Evolutionary conservation across 2,888 invertebrate genomes (phyloP).

Genomic region (Nemotelus pantherinus): DNA sequence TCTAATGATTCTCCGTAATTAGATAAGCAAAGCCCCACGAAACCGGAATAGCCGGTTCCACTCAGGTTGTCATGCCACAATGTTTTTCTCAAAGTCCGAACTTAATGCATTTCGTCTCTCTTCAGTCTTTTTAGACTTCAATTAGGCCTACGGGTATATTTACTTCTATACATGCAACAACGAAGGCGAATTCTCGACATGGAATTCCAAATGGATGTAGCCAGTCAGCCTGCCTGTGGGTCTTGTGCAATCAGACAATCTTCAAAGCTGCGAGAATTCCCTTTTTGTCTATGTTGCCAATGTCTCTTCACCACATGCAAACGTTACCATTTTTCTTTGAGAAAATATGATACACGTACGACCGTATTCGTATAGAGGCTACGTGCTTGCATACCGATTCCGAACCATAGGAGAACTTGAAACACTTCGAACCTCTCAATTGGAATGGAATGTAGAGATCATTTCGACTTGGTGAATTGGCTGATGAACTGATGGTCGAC

Average conservation of each 20-base stretch:
- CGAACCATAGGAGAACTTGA: no score
- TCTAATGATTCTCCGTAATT: slow-evolving; percentile 14
- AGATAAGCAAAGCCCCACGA: not conserved
- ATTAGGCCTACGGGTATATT: no score
- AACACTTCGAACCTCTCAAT: not conserved
- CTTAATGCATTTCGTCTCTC: not conserved
- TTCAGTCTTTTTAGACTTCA: not conserved
- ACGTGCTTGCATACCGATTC: no score
- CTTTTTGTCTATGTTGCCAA: slow-evolving; percentile 2
- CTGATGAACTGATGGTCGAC: not conserved
- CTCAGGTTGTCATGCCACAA: not conserved
- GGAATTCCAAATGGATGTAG: no score
- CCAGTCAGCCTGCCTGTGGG: no score
- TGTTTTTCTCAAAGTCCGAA: not conserved
- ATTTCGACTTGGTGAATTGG: not conserved
- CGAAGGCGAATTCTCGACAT: no score
- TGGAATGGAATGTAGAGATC: slow-evolving; percentile 33
- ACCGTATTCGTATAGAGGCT: no score
- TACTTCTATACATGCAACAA: no score
- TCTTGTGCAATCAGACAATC: not conserved
- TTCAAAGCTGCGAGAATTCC: not conserved
- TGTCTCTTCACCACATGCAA: not conserved
- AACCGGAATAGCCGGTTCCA: slow-evolving; percentile 19
- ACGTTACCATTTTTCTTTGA: not conserved
- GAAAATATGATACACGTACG: not conserved